A percentile compares a stretch with the other conserved stretches of the same genome.
These are phyloP conservation scores for Diploscapter pachys DNA, from an alignment of 1,140 invertebrate genomes.

Conservation along the genomic window DNA sequence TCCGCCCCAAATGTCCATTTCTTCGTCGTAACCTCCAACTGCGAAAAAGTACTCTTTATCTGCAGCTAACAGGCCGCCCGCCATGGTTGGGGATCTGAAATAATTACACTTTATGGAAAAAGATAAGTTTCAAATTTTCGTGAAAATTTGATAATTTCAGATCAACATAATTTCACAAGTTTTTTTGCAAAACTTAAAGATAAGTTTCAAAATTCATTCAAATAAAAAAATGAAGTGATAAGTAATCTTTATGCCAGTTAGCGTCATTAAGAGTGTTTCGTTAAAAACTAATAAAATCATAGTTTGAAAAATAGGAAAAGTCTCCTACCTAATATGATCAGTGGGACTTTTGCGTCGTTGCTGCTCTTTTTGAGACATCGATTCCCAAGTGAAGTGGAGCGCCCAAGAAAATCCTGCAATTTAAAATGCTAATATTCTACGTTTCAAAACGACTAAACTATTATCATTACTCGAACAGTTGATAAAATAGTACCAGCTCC, in stretches of 20 bases:
- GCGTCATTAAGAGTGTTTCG: too few relatives aligned
- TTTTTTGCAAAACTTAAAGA: too few relatives aligned
- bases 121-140: neutral
- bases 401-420: slow-evolving; percentile 75
- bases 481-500: too few relatives aligned
- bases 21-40: slow-evolving; percentile 86
- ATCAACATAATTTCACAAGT: too few relatives aligned
- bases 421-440: neutral
- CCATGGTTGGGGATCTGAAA: slow-evolving; percentile 82
- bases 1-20: slow-evolving; percentile 82
- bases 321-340: slow-evolving; percentile 72
- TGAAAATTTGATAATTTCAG: too few relatives aligned
- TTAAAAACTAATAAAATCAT: slow-evolving; percentile 75
- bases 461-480: too few relatives aligned
- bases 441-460: too few relatives aligned
- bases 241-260: too few relatives aligned
- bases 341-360: slow-evolving; percentile 77
- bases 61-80: slow-evolving; percentile 87
- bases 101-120: slow-evolving; percentile 65
- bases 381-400: slow-evolving; percentile 84
- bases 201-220: too few relatives aligned
- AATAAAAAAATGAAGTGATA: too few relatives aligned
- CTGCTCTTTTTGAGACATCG: slow-evolving; percentile 82
- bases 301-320: neutral
- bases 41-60: slow-evolving; percentile 87